Percentiles rank a stretch among this genome's conserved stretches.
These are phyloP conservation scores for Thymelicus lineola DNA, from an alignment of 2,888 invertebrate species.

Conservation along the genomic window DNA sequence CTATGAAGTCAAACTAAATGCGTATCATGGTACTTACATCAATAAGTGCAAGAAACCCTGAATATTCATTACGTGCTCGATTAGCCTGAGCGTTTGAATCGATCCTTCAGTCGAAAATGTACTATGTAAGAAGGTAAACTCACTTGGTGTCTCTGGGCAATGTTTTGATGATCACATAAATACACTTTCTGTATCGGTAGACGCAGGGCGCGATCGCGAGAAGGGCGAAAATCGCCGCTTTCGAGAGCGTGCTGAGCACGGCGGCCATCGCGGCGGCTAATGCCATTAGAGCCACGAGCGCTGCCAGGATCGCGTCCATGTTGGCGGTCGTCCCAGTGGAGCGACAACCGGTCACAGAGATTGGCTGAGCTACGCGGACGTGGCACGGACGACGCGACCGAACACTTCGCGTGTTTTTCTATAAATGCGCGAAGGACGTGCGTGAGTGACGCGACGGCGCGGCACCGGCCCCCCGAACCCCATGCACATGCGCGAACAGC, in stretches of 20 bases:
- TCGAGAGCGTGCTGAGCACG: slow-evolving; percentile 86
- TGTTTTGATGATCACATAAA: slow-evolving; percentile 87
- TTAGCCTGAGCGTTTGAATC: neutral
- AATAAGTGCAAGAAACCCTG: neutral
- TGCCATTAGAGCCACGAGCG: slow-evolving; percentile 82
- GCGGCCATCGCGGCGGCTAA: slow-evolving; percentile 84
- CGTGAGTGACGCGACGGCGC: slow-evolving; percentile 40
- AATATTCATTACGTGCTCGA: neutral
- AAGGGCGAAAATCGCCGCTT: slow-evolving; percentile 90
- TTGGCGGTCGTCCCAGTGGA: slow-evolving; percentile 78
- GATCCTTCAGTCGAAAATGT: neutral
- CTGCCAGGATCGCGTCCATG: slow-evolving; percentile 83
- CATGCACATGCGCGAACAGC: slow-evolving; percentile 82
- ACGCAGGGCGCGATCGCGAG: slow-evolving; percentile 82
- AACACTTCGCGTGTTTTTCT: slow-evolving; percentile 53
- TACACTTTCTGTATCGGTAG: slow-evolving; percentile 82
- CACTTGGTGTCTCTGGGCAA: slow-evolving; percentile 88
- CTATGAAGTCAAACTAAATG: too few relatives aligned
- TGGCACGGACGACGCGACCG: slow-evolving; percentile 58
- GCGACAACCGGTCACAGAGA: slow-evolving; percentile 55
- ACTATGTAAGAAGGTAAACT: slow-evolving; percentile 66
- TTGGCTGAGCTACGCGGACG: slow-evolving; percentile 52
- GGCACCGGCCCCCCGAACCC: slow-evolving; percentile 56
- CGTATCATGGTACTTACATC: too few relatives aligned
- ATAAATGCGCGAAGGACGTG: slow-evolving; percentile 58